Evolutionary conservation across 2,797 vertebrate species (phyloP), one percentile per base, ranked within the genome.

Genomic region (Esox masquinongy): DNA sequence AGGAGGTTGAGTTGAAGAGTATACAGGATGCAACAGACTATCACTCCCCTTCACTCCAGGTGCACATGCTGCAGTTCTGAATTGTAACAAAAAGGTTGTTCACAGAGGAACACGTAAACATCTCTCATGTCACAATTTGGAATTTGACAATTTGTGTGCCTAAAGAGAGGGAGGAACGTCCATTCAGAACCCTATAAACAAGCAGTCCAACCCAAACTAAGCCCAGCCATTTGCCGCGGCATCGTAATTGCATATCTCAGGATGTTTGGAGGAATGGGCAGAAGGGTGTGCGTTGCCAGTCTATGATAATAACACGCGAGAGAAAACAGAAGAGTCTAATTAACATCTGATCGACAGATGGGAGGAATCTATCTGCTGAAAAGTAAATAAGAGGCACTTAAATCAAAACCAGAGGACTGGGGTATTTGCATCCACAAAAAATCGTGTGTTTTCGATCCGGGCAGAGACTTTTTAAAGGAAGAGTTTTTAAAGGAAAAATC

Each of bases 221-320:
- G 63, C 77, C 70, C 78, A 83, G 84, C 77, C 61, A 79, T 84
- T 82, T 81, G 56, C 77, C 83, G 88, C 16, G 50, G 79, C 80
- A 80, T 72, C 78, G 70, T 82, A 80, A 80, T 72, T 83, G 77
- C 74, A 78, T 70, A 74, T 78, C 19, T 59, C 68, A 70, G 77
- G 82, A 31, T 61, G 80, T 77, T 80, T 29, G 74, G 73, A 84
- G 78, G 68, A 34, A 22, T 70, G 71, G 56, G 36, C 72, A 43
- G 68, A 75, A 76, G 69, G 78, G 80, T 26, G 78, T 83, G 75
- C 68, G 71, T 70, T 70, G 73, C 75, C 70, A 53, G 67, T 80
- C 72, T 72, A 8, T 79, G 53, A 70, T 91, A 91, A 93, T 92
- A 84, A 92, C 51, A 92, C 73, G 84, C 85, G 75, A 26, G 80